Conservation (phyloP, 1,140 invertebrate species). For the Anastatus disparis region DNA sequence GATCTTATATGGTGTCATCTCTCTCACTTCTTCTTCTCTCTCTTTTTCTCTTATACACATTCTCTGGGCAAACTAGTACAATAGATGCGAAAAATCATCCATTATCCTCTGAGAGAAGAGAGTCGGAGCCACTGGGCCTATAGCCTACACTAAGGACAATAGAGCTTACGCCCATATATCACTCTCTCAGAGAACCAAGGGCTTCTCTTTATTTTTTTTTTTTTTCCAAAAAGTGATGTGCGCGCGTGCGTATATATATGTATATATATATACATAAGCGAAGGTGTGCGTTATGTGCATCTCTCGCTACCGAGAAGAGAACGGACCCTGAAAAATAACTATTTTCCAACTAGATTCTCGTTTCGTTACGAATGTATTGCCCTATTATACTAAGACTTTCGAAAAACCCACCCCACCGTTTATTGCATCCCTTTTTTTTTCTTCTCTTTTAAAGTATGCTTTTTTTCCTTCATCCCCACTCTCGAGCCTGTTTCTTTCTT, state of each 20-base stretch:
- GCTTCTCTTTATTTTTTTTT: too few relatives aligned
- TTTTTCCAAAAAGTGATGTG: slow-evolving; percentile 55
- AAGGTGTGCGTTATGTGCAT: background rate
- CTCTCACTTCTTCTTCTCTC: slow-evolving; percentile 8
- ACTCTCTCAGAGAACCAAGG: slow-evolving; percentile 46
- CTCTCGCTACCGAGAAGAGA: slow-evolving; percentile 15
- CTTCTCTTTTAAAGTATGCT: too few relatives aligned
- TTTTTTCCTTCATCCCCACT: slow-evolving; percentile 25
- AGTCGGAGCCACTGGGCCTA: too few relatives aligned
- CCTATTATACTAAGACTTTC: slow-evolving; percentile 33
- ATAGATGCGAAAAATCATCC: slow-evolving; percentile 66
- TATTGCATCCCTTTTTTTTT: slow-evolving; percentile 37
- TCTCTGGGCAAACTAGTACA: slow-evolving; percentile 53
- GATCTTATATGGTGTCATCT: too few relatives aligned
- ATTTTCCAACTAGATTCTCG: slow-evolving; percentile 51
- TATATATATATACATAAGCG: background rate
- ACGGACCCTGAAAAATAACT: slow-evolving; percentile 18
- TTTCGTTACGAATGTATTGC: slow-evolving; percentile 26
- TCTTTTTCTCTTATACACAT: too few relatives aligned
- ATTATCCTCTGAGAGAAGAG: slow-evolving; percentile 55
- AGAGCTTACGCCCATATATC: slow-evolving; percentile 65
- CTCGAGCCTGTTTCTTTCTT: slow-evolving; percentile 9
- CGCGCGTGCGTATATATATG: slow-evolving; percentile 17
- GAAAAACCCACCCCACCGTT: slow-evolving; percentile 39
- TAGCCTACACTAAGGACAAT: slow-evolving; percentile 51